Evolutionary conservation across 2,113 vertebrate genomes (phyloP).

Genomic region (Cynocephalus volans): DNA sequence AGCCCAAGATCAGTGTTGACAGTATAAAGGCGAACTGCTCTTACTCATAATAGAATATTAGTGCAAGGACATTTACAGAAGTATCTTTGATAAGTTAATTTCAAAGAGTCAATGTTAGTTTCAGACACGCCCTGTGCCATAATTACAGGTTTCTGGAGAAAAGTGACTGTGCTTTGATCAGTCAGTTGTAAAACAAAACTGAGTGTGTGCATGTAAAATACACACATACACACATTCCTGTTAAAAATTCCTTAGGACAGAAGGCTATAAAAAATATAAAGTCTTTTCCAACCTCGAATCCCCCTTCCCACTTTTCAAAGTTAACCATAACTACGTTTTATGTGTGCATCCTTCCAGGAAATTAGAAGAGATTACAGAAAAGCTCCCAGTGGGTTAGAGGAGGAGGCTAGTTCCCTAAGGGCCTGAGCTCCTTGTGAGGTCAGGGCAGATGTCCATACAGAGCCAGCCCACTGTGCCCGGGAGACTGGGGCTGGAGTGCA

Average conservation of each 20-base stretch:
- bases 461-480: background rate
- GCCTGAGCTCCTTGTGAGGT: background rate
- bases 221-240: no score
- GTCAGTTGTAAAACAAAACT: background rate
- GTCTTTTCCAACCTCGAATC: background rate
- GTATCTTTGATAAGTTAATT: no score
- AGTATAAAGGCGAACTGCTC: background rate
- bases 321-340: rapidly evolving
- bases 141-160: background rate
- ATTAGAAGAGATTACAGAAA: rapidly evolving
- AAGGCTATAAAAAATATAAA: rapidly evolving
- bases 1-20: background rate
- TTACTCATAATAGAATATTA: no score
- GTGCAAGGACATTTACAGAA: background rate
- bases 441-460: rapidly evolving
- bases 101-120: no score
- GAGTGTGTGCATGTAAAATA: no score
- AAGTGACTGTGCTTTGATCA: background rate
- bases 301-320: no score
- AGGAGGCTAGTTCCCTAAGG: background rate
- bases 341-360: rapidly evolving
- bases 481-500: background rate
- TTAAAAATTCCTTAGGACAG: background rate
- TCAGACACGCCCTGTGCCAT: background rate
- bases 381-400: rapidly evolving